Conservation (phyloP, 2,888 invertebrate species). For the Galerucella pusilla region DNA sequence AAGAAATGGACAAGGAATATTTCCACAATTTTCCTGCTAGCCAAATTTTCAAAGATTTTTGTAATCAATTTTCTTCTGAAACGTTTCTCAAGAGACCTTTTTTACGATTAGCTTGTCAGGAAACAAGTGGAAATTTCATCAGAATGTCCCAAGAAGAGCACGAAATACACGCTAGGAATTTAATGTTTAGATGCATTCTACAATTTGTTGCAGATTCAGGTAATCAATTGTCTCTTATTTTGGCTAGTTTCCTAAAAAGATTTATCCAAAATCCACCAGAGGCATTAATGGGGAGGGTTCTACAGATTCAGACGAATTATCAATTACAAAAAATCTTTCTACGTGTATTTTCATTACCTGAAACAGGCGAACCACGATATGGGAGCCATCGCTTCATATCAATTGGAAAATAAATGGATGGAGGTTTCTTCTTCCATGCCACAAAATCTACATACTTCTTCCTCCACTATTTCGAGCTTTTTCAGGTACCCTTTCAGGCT, state of each 20-base stretch:
- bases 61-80: conserved; percentile 59
- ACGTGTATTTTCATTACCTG: no score
- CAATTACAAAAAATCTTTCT: not conserved
- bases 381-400: no score
- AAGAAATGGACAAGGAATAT: conserved; percentile 49
- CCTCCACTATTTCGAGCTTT: no score
- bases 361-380: no score
- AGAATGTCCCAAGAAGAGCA: conserved; percentile 66
- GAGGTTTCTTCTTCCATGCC: no score
- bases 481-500: no score
- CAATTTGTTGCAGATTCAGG: conserved; percentile 71
- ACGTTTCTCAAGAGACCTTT: conserved; percentile 73
- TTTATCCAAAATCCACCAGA: no score
- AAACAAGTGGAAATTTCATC: conserved; percentile 69
- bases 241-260: no score
- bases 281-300: no score
- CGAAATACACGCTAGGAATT: conserved; percentile 67
- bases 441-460: no score
- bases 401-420: no score
- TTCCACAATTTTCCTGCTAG: conserved; percentile 79
- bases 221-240: conserved; percentile 58
- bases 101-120: conserved; percentile 78
- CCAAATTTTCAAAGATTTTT: conserved; percentile 63
- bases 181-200: conserved; percentile 73
- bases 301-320: not conserved